A percentile compares a stretch with the other conserved stretches of the same genome.
Evolutionary conservation across 2,888 invertebrate species (phyloP).

Genomic region (Cremastobaeus sp.): DNA sequence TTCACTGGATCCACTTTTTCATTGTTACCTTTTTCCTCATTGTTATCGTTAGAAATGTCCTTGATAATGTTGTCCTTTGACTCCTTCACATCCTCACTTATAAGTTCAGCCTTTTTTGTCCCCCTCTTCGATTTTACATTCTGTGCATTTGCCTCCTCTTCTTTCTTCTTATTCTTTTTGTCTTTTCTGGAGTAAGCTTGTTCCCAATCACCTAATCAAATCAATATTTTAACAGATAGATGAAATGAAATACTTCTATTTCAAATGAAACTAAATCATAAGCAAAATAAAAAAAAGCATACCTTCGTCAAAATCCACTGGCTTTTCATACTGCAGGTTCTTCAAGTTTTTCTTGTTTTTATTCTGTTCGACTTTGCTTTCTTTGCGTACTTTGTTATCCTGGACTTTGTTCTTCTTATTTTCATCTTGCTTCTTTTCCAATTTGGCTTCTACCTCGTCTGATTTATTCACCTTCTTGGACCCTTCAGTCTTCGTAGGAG

Average conservation of each 20-base stretch:
- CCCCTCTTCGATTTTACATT: constrained; percentile 80
- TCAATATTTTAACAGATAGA: neutral
- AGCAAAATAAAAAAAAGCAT: constrained; percentile 25
- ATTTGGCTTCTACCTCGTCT: constrained; percentile 79
- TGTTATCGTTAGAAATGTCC: constrained; percentile 75
- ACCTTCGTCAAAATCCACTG: constrained; percentile 86
- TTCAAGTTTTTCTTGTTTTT: constrained; percentile 83
- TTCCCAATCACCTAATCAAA: constrained; percentile 83
- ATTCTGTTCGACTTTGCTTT: constrained; percentile 80
- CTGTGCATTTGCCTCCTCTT: constrained; percentile 78
- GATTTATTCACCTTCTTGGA: constrained; percentile 79
- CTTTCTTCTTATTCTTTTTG: constrained; percentile 85
- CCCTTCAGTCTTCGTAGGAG: constrained; percentile 72
- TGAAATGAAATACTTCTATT: neutral
- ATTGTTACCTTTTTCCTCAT: constrained; percentile 79
- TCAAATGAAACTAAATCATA: too few relatives aligned
- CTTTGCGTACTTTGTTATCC: constrained; percentile 72
- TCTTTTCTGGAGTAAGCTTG: constrained; percentile 84
- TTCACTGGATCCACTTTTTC: constrained; percentile 77
- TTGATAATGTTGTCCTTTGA: constrained; percentile 77
- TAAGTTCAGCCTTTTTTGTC: constrained; percentile 79
- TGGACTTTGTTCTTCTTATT: constrained; percentile 78
- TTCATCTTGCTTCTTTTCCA: constrained; percentile 79
- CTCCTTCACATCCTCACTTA: constrained; percentile 77
- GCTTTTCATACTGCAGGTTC: constrained; percentile 82